Percentiles rank a stretch among this genome's conserved stretches.
Evolutionary conservation across 92 coral and sea anemone genomes (phyloP).

Genomic region (Porites divaricata): DNA sequence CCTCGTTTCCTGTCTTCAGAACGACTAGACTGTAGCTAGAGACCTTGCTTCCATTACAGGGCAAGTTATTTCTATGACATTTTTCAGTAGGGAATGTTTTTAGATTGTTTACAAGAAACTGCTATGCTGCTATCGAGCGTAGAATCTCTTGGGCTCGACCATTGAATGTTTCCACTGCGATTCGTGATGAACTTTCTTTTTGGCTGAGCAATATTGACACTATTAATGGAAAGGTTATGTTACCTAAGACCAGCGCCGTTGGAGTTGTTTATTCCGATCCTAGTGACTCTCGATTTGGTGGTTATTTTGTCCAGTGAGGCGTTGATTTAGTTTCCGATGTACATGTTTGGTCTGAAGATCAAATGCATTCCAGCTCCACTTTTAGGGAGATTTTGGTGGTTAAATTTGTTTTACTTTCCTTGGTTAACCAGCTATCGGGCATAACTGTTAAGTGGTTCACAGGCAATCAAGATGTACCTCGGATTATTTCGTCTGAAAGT

Average conservation of each 20-base stretch:
- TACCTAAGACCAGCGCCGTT: conserved; percentile 61
- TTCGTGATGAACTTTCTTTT: conserved; percentile 42
- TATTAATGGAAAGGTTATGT: conserved; percentile 45
- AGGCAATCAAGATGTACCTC: no score
- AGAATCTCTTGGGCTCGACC: conserved; percentile 48
- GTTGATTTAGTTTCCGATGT: conserved; percentile 42
- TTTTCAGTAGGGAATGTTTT: conserved; percentile 66
- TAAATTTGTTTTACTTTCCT: conserved; percentile 57
- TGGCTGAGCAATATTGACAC: conserved; percentile 43
- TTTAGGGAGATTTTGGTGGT: conserved; percentile 57
- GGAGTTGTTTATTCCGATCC: conserved; percentile 68
- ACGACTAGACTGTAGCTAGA: conserved; percentile 8
- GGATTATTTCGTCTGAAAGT: no score
- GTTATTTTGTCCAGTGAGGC: conserved; percentile 59
- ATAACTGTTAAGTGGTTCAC: no score
- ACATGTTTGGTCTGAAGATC: conserved; percentile 41
- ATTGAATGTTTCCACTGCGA: conserved; percentile 13
- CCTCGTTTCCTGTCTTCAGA: conserved; percentile 21
- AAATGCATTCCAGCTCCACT: conserved; percentile 39
- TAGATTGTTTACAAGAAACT: conserved; percentile 39
- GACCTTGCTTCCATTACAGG: conserved; percentile 58
- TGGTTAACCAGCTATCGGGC: no score
- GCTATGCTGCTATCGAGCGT: conserved; percentile 53
- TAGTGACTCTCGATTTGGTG: conserved; percentile 65
- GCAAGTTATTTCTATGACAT: conserved; percentile 64